Percentiles rank a stretch among this genome's conserved stretches.
phyloP scores from a whole-genome alignment of 37 sponge, comb jelly and placozoan species.

The Beroe ovata region DNA sequence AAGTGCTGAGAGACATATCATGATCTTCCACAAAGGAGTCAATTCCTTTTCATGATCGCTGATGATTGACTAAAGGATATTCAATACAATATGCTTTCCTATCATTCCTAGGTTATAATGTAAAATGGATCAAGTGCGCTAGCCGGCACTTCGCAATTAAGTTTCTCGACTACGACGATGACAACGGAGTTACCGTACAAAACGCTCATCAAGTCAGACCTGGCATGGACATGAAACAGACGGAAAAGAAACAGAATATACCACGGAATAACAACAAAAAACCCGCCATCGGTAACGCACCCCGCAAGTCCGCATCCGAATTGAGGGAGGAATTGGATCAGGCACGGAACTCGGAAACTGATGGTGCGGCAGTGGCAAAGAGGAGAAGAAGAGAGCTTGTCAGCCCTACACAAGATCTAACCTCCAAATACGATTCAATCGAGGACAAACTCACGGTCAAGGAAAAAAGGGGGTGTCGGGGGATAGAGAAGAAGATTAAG shows the following conservation, averaged over 20 bases:
- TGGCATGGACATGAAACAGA: not conserved
- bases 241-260: not conserved
- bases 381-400: not conserved
- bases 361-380: not conserved
- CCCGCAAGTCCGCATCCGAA: not conserved
- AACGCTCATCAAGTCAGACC: not conserved
- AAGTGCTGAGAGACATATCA: too few relatives aligned
- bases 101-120: not conserved
- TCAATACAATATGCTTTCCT: too few relatives aligned
- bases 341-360: not conserved
- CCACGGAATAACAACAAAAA: not conserved
- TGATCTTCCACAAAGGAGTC: too few relatives aligned
- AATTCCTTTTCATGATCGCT: too few relatives aligned
- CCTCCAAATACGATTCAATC: not conserved
- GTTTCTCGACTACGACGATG: not conserved
- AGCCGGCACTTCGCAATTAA: not conserved
- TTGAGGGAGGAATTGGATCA: not conserved
- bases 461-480: not conserved
- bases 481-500: not conserved
- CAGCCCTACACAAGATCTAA: not conserved
- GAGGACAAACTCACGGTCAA: not conserved
- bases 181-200: not conserved
- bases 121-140: conserved; percentile 11
- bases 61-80: too few relatives aligned
- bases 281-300: not conserved